Evolutionary conservation across 2,113 vertebrate species (phyloP), one percentile per base, ranked within the genome.

Genomic region (Oenanthe melanoleuca): DNA sequence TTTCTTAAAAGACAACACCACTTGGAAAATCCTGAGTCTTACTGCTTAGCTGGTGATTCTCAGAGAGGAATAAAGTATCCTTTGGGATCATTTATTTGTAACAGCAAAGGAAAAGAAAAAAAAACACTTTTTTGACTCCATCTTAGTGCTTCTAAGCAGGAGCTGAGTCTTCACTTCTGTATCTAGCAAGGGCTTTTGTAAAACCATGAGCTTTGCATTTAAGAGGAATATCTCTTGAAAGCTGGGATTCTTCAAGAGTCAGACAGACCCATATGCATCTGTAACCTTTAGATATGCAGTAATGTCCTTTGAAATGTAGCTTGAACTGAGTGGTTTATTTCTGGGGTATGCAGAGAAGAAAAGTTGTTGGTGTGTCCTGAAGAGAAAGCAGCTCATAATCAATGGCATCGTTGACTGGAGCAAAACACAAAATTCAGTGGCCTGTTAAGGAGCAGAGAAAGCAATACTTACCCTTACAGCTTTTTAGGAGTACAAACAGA

Each of bases 51-150:
- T 69, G 29, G 26, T 86, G 19, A 28, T 90, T 72, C n/a, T 89
- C n/a, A 53, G 56, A 70, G 25, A 73, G 14, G 29, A 80, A 20
- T 24, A 66, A 49, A n/a, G 8, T 5, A 1, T 20, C 28, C 31
- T 78, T 64, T 78, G 70, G 20, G 28, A 55, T 86, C 0, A 52
- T 61, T 73, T 55, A 15, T 80, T 77, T 92, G 25, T 69, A 70
- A 44, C 5, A 87, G 47, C 17, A 90, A 70, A 70, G 25, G 47
- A 88, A 82, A 75, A 11, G 24, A 52, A 64, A n/a, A 67, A 24
- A 37, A 21, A 8, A 0, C 1, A 3, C 3, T 13, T 55, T 37
- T 82, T 72, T 37, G 5, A 25, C 53, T 59, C 61, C 5, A 0
- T 69, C 70, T 87, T 72, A 38, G 3, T 87, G 12, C 20, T 85